These are phyloP conservation scores for Gavialis gangeticus DNA, from an alignment of 2,113 vertebrate species.

Conservation along the genomic window DNA sequence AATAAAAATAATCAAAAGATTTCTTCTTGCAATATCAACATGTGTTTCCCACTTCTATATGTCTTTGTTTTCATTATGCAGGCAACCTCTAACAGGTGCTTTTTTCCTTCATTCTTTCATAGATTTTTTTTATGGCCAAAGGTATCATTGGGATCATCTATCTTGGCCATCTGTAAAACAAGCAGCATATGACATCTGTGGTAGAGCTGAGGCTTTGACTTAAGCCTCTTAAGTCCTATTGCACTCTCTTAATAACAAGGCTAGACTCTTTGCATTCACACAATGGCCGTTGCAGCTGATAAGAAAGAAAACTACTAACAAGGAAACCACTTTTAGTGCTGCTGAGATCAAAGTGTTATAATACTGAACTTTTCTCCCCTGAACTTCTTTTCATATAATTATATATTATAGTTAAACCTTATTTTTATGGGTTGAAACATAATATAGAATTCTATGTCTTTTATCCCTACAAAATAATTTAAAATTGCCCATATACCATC, in stretches of 20 bases:
- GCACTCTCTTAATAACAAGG: background rate
- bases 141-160: background rate
- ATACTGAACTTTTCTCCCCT: background rate
- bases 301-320: fast-evolving
- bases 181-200: background rate
- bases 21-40: background rate
- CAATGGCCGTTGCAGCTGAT: background rate
- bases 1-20: background rate
- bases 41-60: background rate
- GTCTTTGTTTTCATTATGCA: background rate
- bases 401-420: background rate
- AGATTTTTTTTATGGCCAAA: background rate
- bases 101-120: background rate
- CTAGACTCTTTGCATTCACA: background rate
- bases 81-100: background rate
- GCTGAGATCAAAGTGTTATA: background rate
- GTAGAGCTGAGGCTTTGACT: background rate
- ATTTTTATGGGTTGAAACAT: no score
- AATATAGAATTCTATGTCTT: no score
- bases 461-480: no score
- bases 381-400: background rate
- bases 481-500: no score
- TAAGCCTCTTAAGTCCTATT: background rate
- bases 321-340: background rate
- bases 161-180: background rate